Evolutionary conservation across 1,140 invertebrate genomes (phyloP).

Genomic region (Colletes gigas): DNA sequence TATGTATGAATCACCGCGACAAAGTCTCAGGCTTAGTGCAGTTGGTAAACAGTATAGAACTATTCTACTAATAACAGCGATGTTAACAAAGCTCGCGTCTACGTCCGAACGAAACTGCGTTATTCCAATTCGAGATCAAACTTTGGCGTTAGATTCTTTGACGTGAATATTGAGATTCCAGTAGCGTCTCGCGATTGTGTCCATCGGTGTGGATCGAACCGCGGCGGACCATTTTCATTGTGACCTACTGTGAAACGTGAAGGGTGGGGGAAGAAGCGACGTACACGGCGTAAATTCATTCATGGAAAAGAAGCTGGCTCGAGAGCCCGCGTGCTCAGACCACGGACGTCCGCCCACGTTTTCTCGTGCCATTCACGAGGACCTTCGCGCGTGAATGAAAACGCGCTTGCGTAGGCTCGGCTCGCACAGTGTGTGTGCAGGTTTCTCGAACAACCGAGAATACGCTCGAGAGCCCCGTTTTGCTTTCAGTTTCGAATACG

Average conservation of each 20-base stretch:
- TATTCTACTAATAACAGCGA: too few relatives aligned
- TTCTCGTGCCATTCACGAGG: constrained; percentile 66
- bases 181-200: too few relatives aligned
- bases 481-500: constrained; percentile 20
- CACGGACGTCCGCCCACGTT: constrained; percentile 65
- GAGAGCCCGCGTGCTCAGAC: constrained; percentile 30
- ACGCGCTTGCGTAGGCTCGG: constrained; percentile 51
- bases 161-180: too few relatives aligned
- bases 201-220: too few relatives aligned
- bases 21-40: too few relatives aligned
- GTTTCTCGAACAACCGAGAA: background rate
- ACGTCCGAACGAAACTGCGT: too few relatives aligned
- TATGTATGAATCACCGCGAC: too few relatives aligned
- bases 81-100: too few relatives aligned
- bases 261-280: constrained; percentile 32
- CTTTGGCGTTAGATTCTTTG: too few relatives aligned
- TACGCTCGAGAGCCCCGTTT: background rate
- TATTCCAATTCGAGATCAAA: too few relatives aligned
- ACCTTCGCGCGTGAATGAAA: constrained; percentile 65
- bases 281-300: constrained; percentile 69
- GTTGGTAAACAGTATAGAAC: too few relatives aligned
- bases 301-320: constrained; percentile 66
- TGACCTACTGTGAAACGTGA: background rate
- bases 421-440: background rate
- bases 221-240: too few relatives aligned